Evolutionary conservation across 2,888 invertebrate genomes (phyloP).

Genomic region (Lottia scabra): DNA sequence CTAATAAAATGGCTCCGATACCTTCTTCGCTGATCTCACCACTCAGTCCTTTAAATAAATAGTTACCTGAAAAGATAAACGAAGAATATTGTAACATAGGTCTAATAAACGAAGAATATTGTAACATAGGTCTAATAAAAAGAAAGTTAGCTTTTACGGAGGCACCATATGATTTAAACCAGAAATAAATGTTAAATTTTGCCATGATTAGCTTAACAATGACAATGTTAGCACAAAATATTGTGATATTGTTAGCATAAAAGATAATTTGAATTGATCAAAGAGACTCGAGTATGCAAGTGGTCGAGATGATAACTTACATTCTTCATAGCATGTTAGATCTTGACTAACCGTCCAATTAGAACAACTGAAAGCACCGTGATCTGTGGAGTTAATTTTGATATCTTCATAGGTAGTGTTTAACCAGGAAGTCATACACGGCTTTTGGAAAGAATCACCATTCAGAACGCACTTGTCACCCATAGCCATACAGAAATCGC

Average conservation of each 20-base stretch:
- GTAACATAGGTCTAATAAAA: too few relatives aligned
- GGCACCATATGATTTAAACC: too few relatives aligned
- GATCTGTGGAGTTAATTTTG: not conserved
- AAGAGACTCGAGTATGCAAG: too few relatives aligned
- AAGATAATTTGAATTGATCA: too few relatives aligned
- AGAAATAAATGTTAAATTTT: too few relatives aligned
- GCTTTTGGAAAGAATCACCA: not conserved
- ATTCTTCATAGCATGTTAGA: not conserved
- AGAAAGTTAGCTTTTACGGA: too few relatives aligned
- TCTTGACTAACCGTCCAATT: not conserved
- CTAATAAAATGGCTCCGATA: conserved; percentile 71
- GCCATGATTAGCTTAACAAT: too few relatives aligned
- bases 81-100: not conserved
- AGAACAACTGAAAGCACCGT: not conserved
- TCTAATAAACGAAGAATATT: not conserved
- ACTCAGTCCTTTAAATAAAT: conserved; percentile 38
- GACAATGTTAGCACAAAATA: too few relatives aligned
- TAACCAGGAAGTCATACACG: not conserved
- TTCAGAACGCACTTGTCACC: not conserved
- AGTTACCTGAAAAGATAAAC: conserved; percentile 37
- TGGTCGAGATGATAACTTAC: too few relatives aligned
- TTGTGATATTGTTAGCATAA: too few relatives aligned
- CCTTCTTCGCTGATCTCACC: conserved; percentile 56
- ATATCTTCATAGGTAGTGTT: not conserved
- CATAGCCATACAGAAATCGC: not conserved